Evolutionary conservation across 2,113 vertebrate genomes (phyloP).

Genomic region (Oncorhynchus nerka): DNA sequence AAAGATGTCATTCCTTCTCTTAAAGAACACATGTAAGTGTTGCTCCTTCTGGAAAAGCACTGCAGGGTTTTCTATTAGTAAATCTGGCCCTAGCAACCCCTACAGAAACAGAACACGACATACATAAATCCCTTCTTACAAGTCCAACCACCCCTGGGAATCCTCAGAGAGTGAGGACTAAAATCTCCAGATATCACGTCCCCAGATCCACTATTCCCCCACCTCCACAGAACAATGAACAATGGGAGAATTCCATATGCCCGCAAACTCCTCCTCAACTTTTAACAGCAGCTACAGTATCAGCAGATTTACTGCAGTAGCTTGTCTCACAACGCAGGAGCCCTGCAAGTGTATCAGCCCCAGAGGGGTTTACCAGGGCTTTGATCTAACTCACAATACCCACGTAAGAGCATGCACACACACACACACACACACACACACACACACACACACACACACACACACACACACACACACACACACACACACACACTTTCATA

Average conservation of each 20-base stretch:
- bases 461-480: conserved; percentile 34
- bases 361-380: conserved; percentile 61
- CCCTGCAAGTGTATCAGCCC: conserved; percentile 65
- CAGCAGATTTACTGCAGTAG: conserved; percentile 65
- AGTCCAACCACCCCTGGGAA: neutral
- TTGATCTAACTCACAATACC: conserved; percentile 72
- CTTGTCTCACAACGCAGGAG: conserved; percentile 45
- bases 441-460: conserved; percentile 31
- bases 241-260: conserved; percentile 55
- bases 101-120: neutral
- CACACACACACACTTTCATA: conserved; percentile 60
- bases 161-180: neutral
- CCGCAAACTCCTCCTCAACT: conserved; percentile 33
- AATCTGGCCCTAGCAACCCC: neutral
- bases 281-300: conserved; percentile 66
- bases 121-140: neutral
- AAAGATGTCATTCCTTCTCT: neutral
- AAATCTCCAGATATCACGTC: neutral
- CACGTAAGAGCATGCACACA: conserved; percentile 44
- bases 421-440: conserved; percentile 27
- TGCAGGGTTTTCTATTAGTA: neutral
- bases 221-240: conserved; percentile 58
- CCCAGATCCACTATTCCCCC: neutral
- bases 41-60: neutral
- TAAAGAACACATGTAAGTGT: neutral